Percentiles rank a stretch among this genome's conserved stretches.
Conservation (phyloP, 2,797 vertebrate genomes). For the Triplophysa yarkandensis region DNA sequence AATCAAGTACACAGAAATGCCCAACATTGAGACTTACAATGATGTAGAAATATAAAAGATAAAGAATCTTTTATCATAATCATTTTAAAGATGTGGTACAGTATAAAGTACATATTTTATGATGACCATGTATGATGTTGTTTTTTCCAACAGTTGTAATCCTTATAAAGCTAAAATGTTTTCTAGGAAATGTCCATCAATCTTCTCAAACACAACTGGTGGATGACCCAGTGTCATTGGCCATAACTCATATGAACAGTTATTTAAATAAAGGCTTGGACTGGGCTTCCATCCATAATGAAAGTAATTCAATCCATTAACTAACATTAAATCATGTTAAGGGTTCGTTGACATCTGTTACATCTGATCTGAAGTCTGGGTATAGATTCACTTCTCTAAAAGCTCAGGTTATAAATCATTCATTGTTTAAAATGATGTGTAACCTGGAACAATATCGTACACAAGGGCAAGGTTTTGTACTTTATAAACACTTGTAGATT, state of each 20-base stretch:
- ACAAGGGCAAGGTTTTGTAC: no score
- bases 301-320: constrained; percentile 25
- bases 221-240: no score
- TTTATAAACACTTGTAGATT: no score
- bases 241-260: background rate
- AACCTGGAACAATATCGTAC: background rate
- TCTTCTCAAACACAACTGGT: background rate
- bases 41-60: no score
- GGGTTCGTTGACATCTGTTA: background rate
- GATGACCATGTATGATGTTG: no score
- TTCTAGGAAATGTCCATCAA: background rate
- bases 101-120: no score
- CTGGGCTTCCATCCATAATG: constrained; percentile 18
- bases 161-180: no score
- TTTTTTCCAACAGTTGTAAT: no score
- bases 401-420: no score
- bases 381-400: background rate
- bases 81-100: no score
- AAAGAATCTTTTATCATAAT: no score
- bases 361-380: constrained; percentile 8
- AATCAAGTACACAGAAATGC: background rate
- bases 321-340: background rate
- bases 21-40: background rate
- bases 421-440: background rate
- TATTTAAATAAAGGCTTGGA: background rate